These are phyloP conservation scores for Muntiacus reevesi DNA, from an alignment of 2,113 vertebrate genomes.

Conservation along the genomic window DNA sequence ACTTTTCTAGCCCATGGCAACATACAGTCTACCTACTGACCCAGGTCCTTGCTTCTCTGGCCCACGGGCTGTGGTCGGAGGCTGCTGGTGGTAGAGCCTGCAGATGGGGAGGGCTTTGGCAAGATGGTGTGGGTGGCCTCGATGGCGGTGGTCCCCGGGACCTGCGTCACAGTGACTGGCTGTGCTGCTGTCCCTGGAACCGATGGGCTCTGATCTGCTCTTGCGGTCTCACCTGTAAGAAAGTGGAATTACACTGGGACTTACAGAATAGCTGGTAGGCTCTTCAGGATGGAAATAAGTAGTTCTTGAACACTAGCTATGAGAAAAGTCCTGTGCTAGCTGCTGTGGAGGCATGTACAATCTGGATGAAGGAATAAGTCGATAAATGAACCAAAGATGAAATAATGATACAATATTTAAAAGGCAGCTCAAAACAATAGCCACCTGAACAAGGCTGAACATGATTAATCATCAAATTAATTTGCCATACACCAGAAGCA, in stretches of 20 bases:
- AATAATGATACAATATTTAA: not conserved
- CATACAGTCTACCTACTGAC: conserved; percentile 77
- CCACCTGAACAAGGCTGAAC: not conserved
- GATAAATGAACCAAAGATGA: not conserved
- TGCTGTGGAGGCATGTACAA: not conserved
- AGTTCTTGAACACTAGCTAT: not conserved
- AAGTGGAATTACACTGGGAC: not conserved
- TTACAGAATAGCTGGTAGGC: not conserved
- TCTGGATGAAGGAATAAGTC: not conserved
- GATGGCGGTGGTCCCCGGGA: conserved; percentile 29
- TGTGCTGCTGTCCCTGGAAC: conserved; percentile 17
- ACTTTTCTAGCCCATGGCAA: not conserved
- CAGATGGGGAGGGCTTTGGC: conserved; percentile 34
- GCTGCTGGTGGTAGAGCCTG: conserved; percentile 30
- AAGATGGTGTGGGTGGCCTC: conserved; percentile 66
- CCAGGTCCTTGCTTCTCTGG: conserved; percentile 87
- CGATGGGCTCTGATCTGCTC: not conserved
- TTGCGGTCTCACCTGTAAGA: conserved; percentile 61
- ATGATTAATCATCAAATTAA: not conserved
- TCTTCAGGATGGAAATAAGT: not conserved
- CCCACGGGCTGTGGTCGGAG: conserved; percentile 77
- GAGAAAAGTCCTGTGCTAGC: not conserved
- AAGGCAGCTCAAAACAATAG: not conserved
- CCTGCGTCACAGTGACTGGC: not conserved
- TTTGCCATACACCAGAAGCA: not conserved